Conservation (phyloP, 2,797 vertebrate species). For the Microchirus variegatus region DNA sequence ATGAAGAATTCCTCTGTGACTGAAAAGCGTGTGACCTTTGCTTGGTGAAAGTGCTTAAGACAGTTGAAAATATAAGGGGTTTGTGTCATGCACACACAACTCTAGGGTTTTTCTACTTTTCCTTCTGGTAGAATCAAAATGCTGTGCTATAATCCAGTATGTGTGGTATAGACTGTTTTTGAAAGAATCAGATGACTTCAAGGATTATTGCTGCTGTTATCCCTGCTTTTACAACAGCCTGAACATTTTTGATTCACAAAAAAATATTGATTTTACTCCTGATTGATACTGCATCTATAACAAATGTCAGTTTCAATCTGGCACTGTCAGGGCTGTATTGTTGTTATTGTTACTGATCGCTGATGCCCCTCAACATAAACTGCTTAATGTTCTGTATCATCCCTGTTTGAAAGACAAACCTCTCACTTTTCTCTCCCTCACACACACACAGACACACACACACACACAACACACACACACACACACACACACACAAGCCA, state of each 20-base stretch:
- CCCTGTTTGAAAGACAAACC: conserved; percentile 36
- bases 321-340: conserved; percentile 36
- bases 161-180: too few relatives aligned
- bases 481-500: conserved; percentile 2
- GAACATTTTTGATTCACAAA: conserved; percentile 2
- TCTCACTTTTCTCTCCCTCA: conserved; percentile 10
- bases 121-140: too few relatives aligned
- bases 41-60: too few relatives aligned
- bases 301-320: conserved; percentile 33
- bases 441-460: not conserved
- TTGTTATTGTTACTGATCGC: conserved; percentile 51
- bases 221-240: too few relatives aligned
- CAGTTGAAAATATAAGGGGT: too few relatives aligned
- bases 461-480: not conserved
- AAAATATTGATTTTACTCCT: conserved; percentile 16
- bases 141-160: too few relatives aligned
- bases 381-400: conserved; percentile 68
- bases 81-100: too few relatives aligned
- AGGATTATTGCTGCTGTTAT: too few relatives aligned
- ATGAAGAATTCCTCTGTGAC: too few relatives aligned
- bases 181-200: too few relatives aligned
- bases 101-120: too few relatives aligned
- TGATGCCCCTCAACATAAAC: conserved; percentile 51
- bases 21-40: too few relatives aligned
- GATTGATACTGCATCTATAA: conserved; percentile 28